Evolutionary conservation across 2,113 vertebrate genomes (phyloP).

Genomic region (Halichoeres trimaculatus): DNA sequence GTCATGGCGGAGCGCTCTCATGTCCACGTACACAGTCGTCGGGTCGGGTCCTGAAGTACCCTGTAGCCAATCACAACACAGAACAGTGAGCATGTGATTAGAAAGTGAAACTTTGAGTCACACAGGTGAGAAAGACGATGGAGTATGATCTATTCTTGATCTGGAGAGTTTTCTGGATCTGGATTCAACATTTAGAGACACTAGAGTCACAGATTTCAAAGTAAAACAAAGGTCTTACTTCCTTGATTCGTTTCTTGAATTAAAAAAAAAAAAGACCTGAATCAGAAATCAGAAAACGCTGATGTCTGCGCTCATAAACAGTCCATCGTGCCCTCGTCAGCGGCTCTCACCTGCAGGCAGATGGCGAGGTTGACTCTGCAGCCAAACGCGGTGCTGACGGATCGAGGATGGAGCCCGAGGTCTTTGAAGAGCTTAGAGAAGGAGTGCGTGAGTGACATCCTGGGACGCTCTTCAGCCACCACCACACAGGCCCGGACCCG

Average conservation of each 20-base stretch:
- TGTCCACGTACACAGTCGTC: constrained; percentile 98
- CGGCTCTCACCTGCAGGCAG: constrained; percentile 92
- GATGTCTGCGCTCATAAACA: too few relatives aligned
- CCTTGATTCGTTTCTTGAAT: too few relatives aligned
- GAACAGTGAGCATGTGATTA: constrained; percentile 22
- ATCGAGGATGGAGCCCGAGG: constrained; percentile 94
- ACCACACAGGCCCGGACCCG: constrained; percentile 97
- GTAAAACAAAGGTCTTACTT: too few relatives aligned
- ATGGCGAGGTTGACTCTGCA: constrained; percentile 98
- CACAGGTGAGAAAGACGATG: too few relatives aligned
- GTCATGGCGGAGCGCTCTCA: constrained; percentile 98
- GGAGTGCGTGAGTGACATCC: constrained; percentile 96
- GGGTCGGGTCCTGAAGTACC: constrained; percentile 98
- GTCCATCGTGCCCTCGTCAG: too few relatives aligned
- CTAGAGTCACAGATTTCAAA: too few relatives aligned
- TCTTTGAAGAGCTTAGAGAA: constrained; percentile 99
- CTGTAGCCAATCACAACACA: constrained; percentile 85
- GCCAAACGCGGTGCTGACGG: constrained; percentile 97
- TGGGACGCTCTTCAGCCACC: constrained; percentile 95
- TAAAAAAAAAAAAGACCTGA: too few relatives aligned
- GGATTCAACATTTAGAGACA: too few relatives aligned
- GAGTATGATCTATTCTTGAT: too few relatives aligned
- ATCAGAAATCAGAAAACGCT: not conserved
- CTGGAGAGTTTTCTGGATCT: too few relatives aligned
- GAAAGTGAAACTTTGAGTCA: not conserved